Percentiles rank a stretch among this genome's conserved stretches.
These are phyloP conservation scores for Drosophila kambysellisi DNA, from an alignment of 2,888 invertebrate genomes.

Conservation along the genomic window DNA sequence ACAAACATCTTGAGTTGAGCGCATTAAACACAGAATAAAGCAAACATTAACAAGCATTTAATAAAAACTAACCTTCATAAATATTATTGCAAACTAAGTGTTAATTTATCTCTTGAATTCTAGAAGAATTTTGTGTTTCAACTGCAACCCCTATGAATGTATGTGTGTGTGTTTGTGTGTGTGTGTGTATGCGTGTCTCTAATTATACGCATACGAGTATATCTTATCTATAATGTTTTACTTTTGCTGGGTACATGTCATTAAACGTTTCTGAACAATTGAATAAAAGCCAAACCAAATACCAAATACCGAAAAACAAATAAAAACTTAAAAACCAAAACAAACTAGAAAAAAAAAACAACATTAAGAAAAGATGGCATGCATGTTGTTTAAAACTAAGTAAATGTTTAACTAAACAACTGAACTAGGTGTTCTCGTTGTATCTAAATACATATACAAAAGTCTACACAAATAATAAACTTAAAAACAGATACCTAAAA, in stretches of 20 bases:
- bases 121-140: constrained; percentile 40
- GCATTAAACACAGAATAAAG: constrained; percentile 38
- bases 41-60: constrained; percentile 58
- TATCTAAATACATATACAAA: constrained; percentile 33
- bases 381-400: constrained; percentile 48
- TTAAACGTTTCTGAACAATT: constrained; percentile 54
- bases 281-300: constrained; percentile 34
- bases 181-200: constrained; percentile 45
- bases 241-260: constrained; percentile 59
- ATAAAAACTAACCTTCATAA: constrained; percentile 45
- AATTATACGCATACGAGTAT: constrained; percentile 38
- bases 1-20: constrained; percentile 34
- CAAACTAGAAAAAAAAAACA: constrained; percentile 17
- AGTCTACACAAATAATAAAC: constrained; percentile 22
- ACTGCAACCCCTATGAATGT: constrained; percentile 45
- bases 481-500: constrained; percentile 9
- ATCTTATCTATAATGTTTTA: constrained; percentile 49
- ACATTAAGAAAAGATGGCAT: constrained; percentile 28
- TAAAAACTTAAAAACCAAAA: constrained; percentile 29
- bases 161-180: constrained; percentile 17
- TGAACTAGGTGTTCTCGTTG: constrained; percentile 39
- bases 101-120: constrained; percentile 37
- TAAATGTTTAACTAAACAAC: constrained; percentile 35
- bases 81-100: constrained; percentile 34
- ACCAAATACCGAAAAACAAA: constrained; percentile 11